Evolutionary conservation across 2,113 vertebrate species (phyloP).

Genomic region (Litocranius walleri): DNA sequence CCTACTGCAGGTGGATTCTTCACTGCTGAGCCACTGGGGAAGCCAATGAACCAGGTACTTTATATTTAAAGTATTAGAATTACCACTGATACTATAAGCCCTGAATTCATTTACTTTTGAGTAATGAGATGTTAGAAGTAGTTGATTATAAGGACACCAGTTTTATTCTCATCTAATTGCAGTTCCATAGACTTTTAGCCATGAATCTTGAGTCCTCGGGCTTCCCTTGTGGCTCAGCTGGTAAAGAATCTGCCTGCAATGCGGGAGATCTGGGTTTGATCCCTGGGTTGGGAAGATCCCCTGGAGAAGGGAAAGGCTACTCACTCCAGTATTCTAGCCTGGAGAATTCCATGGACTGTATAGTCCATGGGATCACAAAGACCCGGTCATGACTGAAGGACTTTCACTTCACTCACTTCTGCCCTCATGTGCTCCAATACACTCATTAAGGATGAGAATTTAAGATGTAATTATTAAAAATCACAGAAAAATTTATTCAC

Average conservation of each 20-base stretch:
- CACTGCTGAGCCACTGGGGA: not conserved
- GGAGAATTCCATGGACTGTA: not conserved
- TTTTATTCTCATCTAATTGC: not conserved
- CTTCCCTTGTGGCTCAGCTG: not conserved
- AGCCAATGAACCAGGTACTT: not conserved
- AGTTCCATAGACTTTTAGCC: not conserved
- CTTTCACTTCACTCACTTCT: not conserved
- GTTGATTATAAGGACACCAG: not conserved
- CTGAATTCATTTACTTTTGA: not conserved
- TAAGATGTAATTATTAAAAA: not conserved
- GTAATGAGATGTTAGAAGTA: not conserved
- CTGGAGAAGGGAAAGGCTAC: not conserved
- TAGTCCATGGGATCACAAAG: not conserved
- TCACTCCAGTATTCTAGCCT: not conserved
- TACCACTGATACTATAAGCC: not conserved
- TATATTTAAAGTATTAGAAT: not conserved
- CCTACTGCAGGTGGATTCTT: not conserved
- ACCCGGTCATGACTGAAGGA: not conserved
- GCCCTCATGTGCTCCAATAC: not conserved
- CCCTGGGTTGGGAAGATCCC: not conserved
- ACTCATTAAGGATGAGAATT: not conserved
- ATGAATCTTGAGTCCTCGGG: not conserved
- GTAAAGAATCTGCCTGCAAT: not conserved
- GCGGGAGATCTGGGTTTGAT: fast-evolving
- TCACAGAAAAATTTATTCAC: not conserved